Evolutionary conservation across 2,113 vertebrate genomes (phyloP), one percentile per base, ranked within the genome.

Genomic region (Carollia perspicillata): DNA sequence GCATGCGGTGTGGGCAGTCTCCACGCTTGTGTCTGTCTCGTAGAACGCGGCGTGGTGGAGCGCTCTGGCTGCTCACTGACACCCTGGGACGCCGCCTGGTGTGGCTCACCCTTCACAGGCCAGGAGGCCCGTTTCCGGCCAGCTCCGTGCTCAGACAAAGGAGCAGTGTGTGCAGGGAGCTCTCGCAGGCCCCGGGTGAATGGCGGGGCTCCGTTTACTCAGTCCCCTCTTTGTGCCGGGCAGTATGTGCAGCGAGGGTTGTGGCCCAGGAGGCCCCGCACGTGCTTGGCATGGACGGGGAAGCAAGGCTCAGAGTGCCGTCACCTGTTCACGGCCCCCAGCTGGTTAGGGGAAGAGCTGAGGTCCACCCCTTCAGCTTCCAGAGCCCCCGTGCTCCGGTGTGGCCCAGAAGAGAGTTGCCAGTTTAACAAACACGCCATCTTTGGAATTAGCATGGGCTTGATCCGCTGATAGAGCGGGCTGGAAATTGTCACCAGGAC

Each of bases 1-100:
- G 4, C 8, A 6, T 1, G 0, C 58, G 17, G 4, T 1, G 20
- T 13, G 17, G 7, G 8, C 16, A 16, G 47, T 0, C 17, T 33
- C 80, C 37, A 1, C 5, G 0, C 12, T 37, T 1, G 37, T 22
- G 18, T 65, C 81, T 11, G 2, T 18, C 8, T 2, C 1, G 0
- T 1, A 3, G 53, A 4, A 8, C 3, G 0, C 3, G 7, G 28
- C 13, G 0, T 1, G 4, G 10, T 1, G 0, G 22, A 2, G 2
- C 33, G 0, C 3, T 1, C 33, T 0, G 18, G 23, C 49, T 60
- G 40, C 58, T 5, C 4, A 0, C 53, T 0, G 6, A 18, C 12
- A 3, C 1, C 0, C 0, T 0, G 40, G 28, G 47, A 33, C 42
- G 16, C 42, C 16, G n/a, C 65, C 6, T 23, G 5, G 0, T 2